phyloP scores from a whole-genome alignment of 2,888 invertebrate genomes.

The Branchellion lobata region DNA sequence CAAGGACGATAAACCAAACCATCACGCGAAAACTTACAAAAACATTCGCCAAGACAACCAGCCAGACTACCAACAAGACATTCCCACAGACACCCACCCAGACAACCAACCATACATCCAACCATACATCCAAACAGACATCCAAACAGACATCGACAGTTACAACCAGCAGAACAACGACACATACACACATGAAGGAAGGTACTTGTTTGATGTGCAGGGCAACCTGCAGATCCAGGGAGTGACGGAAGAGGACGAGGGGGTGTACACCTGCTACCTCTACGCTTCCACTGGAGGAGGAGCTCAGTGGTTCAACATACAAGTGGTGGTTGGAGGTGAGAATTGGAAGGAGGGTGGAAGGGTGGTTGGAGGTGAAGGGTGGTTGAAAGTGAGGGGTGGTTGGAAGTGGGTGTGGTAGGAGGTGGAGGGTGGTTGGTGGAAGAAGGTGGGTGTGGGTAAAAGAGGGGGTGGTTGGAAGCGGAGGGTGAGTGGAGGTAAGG shows the following conservation, averaged over 20 bases:
- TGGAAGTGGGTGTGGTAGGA: not conserved
- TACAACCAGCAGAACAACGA: not conserved
- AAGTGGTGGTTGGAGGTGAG: constrained; percentile 30
- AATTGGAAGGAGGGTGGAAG: not conserved
- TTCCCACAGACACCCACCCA: no score
- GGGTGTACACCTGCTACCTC: constrained; percentile 34
- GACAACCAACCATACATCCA: no score
- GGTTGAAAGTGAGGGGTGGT: not conserved
- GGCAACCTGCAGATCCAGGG: constrained; percentile 15
- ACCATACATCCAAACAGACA: not conserved
- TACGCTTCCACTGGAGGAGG: constrained; percentile 23
- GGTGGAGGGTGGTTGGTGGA: not conserved
- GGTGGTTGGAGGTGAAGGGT: not conserved
- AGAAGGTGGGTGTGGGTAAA: not conserved
- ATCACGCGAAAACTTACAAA: no score
- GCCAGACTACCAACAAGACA: no score
- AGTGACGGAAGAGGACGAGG: constrained; percentile 31
- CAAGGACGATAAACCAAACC: no score
- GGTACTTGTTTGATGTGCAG: constrained; percentile 6
- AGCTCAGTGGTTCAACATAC: constrained; percentile 17
- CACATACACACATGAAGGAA: no score
- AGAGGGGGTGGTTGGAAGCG: not conserved
- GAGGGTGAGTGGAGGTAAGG: not conserved
- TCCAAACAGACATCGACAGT: not conserved
- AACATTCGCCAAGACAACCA: no score